Base-by-base conservation (phyloP, 2,797 vertebrate species). In the Lacerta agilis region DNA sequence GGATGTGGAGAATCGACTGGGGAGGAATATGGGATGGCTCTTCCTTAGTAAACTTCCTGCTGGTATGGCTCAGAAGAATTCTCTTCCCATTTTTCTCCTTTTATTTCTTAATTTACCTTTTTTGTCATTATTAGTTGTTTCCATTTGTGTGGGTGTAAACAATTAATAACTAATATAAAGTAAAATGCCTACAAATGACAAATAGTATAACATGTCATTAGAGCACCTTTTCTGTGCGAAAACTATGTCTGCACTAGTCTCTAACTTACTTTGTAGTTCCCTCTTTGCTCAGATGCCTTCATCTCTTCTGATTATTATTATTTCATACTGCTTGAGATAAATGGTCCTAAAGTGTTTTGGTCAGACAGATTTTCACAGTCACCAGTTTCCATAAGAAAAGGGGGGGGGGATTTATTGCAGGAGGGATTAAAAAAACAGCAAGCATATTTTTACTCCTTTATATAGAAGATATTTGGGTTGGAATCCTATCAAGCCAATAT, bases 401-500 rank as follows among this genome's bases (percentile, higher is more conserved):
- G 79, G n/a, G 1, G n/a, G 55, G 58, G 1, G 43, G 36, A 23
- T 89, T 33, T 88, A 23, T 25, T 86, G 55, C 43, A 79, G 86
- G 73, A 69, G 49, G 72, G 69, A 64, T 69, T 15, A 67, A 10
- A 78, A 64, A 10, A 78, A 55, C 13, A 83, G 45, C 33, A 64
- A 83, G 18, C 25, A 33, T 64, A 29, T 38, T 76, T 87, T 87
- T 72, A 17, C 76, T 89, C 82, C 86, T 41, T 76, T 61, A 89
- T 83, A 86, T 25, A 87, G 88, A 88, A 88, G 86, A 38, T 75
- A 87, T 82, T 92, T 83, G 75, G 29, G 73, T 66, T 87, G 66
- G 45, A 83, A 73, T 92, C 41, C 27, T 90, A 87, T 87, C 77
- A 84, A 94, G 76, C 45, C 17, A 85, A 0, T 89, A 83, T 90